Base-by-base conservation (phyloP, 2,888 invertebrate genomes). In the Pherbina coryleti region DNA sequence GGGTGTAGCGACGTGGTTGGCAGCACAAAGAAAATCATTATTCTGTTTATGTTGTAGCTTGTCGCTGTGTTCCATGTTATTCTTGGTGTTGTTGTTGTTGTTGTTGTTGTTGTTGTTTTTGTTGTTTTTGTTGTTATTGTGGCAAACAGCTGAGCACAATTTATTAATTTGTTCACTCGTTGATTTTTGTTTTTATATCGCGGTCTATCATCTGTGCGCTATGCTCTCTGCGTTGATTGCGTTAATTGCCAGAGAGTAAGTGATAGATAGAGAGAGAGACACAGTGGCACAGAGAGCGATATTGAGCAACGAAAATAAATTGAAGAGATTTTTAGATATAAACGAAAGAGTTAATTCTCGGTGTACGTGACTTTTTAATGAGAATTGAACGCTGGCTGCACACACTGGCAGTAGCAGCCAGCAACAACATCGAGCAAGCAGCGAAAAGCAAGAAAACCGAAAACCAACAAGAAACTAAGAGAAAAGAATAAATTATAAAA, bases 281-380 rank as follows among this genome's bases (percentile, higher is more conserved):
- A 5, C 1, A 55, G 3, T 19, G n/a, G 4, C 53, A 14, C 17
- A 57, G 11, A 9, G 57, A 57, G 57, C 19, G 22, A 4, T 31
- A 4, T 19, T 44, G 67, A 67, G 37, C n/a, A 34, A 25, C 9
- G 19, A 19, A 17, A 17, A 28, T 8, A 37, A 66, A 4, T 25
- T 28, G 19, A 31, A 60, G 28, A 60, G 19, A 11, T 9, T n/a
- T 66, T 28, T 66, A 37, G 2, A 8, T 9, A 28, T 51, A n/a
- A 44, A 11, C 4, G n/a, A 62, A 60, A 73, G 62, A 73, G 73
- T 73, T 62, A 49, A 73, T 73, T 73, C 28, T 60, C n/a, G 60
- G 51, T 44, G 60, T 73, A 73, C 62, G 62, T 62, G 73, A 73
- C 62, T 60, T 73, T 60, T 70, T 55, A 70, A 34, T 55, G 57